phyloP scores from a whole-genome alignment of 2,888 invertebrate species.

The Lycocerus yunnanus region DNA sequence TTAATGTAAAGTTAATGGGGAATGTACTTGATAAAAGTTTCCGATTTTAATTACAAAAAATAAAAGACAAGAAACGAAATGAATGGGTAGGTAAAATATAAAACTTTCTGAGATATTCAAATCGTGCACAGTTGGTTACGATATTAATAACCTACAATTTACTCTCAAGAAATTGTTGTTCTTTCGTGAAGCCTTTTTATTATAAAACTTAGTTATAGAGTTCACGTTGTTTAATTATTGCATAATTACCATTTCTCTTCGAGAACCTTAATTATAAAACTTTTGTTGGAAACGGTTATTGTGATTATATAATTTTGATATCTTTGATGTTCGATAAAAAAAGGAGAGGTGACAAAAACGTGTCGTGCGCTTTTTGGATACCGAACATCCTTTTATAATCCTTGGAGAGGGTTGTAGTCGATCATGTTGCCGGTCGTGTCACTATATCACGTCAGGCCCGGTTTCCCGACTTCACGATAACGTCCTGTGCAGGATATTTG shows the following conservation, averaged over 20 bases:
- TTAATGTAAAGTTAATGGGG: neutral
- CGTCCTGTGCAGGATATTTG: conserved; percentile 2
- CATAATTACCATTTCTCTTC: neutral
- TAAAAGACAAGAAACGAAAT: neutral
- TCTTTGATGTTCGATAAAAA: neutral
- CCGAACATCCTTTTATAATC: conserved; percentile 27
- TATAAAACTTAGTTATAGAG: neutral
- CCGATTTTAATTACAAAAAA: neutral
- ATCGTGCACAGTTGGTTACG: neutral
- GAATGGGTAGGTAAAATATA: neutral
- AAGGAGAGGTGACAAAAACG: conserved; percentile 6
- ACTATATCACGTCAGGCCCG: conserved; percentile 18
- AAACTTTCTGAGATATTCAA: neutral
- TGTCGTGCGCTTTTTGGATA: conserved; percentile 23
- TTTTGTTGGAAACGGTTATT: neutral
- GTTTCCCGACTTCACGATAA: conserved; percentile 11
- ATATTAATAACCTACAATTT: neutral
- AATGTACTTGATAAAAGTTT: neutral
- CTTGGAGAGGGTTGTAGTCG: conserved; percentile 24
- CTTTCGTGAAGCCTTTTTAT: neutral
- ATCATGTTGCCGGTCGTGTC: conserved; percentile 28
- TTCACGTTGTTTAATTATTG: neutral
- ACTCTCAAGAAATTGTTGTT: neutral
- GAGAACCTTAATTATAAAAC: neutral
- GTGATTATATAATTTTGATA: neutral